Conservation (phyloP, 1,140 invertebrate genomes). For the Popillia japonica region DNA sequence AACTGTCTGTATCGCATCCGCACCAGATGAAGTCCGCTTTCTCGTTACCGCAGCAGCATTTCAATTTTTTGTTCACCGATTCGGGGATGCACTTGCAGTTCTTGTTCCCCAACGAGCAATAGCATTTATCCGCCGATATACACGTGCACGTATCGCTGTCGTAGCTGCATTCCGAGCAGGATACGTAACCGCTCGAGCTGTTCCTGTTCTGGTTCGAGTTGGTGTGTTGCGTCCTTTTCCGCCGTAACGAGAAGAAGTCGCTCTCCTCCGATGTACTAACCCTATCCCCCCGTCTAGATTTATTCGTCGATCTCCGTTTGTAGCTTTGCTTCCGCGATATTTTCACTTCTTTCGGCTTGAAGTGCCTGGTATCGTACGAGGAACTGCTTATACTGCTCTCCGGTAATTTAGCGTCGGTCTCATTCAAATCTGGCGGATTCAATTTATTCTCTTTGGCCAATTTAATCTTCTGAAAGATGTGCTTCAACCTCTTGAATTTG, state of each 20-base stretch:
- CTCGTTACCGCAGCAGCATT: conserved; percentile 73
- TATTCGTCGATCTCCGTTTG: conserved; percentile 60
- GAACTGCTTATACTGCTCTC: conserved; percentile 68
- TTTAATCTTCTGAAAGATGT: conserved; percentile 55
- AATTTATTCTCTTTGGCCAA: conserved; percentile 45
- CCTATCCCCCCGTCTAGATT: conserved; percentile 56
- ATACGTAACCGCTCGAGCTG: conserved; percentile 79
- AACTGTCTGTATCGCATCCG: conserved; percentile 85
- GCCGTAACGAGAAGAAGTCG: conserved; percentile 67
- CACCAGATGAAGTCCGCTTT: conserved; percentile 58
- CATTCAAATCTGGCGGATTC: conserved; percentile 23
- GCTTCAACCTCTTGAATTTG: conserved; percentile 56
- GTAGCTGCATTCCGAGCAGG: conserved; percentile 85
- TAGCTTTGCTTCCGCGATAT: conserved; percentile 57
- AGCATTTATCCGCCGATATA: conserved; percentile 77
- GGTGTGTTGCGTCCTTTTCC: conserved; percentile 45
- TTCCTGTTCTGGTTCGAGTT: conserved; percentile 68
- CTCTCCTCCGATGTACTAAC: conserved; percentile 73
- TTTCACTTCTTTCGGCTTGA: conserved; percentile 65
- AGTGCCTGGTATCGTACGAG: conserved; percentile 67
- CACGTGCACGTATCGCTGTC: conserved; percentile 83
- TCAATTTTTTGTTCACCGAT: conserved; percentile 61
- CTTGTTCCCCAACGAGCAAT: conserved; percentile 69
- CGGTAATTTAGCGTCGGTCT: conserved; percentile 52
- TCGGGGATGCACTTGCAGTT: conserved; percentile 52